Evolutionary conservation across 2,113 vertebrate genomes (phyloP).

Genomic region (Malurus cyaneus): DNA sequence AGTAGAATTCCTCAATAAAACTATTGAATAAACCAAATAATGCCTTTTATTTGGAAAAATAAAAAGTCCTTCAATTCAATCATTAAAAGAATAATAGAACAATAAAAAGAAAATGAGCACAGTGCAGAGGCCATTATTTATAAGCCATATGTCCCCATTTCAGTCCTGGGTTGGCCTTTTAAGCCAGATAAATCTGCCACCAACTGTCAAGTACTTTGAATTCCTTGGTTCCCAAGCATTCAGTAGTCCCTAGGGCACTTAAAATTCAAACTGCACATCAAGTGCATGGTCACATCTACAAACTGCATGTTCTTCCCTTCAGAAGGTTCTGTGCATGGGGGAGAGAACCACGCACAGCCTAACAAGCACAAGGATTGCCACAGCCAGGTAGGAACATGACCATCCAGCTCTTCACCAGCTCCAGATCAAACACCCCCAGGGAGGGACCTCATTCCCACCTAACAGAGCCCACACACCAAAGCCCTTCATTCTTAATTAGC

Average conservation of each 20-base stretch:
- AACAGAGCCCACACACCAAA: neutral
- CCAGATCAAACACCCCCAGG: neutral
- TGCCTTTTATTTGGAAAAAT: neutral
- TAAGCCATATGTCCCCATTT: neutral
- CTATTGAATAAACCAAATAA: neutral
- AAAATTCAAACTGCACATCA: neutral
- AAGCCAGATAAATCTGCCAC: neutral
- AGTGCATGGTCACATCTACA: neutral
- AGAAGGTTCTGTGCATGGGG: neutral
- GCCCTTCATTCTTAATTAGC: neutral
- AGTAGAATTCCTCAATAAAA: neutral
- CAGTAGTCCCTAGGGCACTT: neutral
- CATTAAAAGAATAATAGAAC: neutral
- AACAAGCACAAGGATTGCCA: neutral
- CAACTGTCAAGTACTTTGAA: neutral
- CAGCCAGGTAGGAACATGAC: neutral
- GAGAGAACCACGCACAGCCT: neutral
- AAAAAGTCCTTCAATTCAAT: neutral
- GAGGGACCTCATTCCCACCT: neutral
- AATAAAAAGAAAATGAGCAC: neutral
- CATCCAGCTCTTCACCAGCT: neutral
- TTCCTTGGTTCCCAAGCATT: neutral
- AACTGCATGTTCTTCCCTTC: fast-evolving
- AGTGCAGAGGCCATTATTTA: neutral
- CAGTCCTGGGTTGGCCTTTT: neutral